phyloP scores from a whole-genome alignment of 2,797 vertebrate genomes.

The Spatula versicolor region DNA sequence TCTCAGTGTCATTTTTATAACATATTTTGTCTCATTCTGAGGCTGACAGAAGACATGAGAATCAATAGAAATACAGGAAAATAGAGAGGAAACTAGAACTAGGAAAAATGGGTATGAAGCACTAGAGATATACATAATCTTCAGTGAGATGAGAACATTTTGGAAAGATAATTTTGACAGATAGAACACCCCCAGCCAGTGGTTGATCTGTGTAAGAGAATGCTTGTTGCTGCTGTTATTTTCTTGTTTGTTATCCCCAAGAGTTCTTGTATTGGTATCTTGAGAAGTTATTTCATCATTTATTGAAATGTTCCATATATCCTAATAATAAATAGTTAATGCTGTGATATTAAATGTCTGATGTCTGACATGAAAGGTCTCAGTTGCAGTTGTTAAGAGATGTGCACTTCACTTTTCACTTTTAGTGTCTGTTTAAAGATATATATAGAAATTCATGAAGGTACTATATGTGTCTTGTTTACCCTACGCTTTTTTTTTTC shows the following conservation, averaged over 20 bases:
- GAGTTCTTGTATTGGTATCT: background rate
- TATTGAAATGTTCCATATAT: background rate
- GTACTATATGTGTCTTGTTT: background rate
- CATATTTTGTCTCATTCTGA: background rate
- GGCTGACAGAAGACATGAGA: background rate
- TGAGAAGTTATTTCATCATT: background rate
- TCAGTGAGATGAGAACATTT: background rate
- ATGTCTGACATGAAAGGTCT: background rate
- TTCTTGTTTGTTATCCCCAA: background rate
- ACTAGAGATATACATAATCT: background rate
- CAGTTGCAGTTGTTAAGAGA: background rate
- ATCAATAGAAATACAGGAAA: background rate
- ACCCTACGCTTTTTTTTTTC: background rate
- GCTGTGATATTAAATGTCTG: background rate
- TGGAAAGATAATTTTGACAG: background rate
- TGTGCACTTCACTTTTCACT: background rate
- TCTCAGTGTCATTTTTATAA: background rate
- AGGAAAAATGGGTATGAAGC: background rate
- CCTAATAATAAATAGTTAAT: conserved; percentile 25
- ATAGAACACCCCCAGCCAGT: background rate
- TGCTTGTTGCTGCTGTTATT: background rate
- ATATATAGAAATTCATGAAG: background rate
- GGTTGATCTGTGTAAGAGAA: background rate
- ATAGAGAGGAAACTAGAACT: background rate
- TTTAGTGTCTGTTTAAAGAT: background rate